A percentile compares a stretch with the other conserved stretches of the same genome.
phyloP scores from a whole-genome alignment of 2,888 invertebrate genomes.

The Leptogaster cylindrica region DNA sequence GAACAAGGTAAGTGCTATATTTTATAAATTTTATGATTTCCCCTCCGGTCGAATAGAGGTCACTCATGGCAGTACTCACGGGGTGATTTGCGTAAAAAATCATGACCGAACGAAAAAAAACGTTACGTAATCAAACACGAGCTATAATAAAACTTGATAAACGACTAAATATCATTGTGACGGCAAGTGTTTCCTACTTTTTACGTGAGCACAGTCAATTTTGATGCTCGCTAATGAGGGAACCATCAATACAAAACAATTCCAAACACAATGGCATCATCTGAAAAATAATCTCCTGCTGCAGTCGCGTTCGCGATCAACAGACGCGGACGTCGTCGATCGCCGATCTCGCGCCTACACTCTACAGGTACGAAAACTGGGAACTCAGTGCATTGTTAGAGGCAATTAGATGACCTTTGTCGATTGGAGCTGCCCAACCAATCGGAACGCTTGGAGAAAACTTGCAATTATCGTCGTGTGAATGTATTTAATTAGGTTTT shows the following conservation, averaged over 20 bases:
- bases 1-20: slow-evolving; percentile 61
- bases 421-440: slow-evolving; percentile 10
- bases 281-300: too few species aligned
- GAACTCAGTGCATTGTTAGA: neutral
- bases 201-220: neutral
- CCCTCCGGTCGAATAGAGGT: slow-evolving; percentile 2
- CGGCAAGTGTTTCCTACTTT: slow-evolving; percentile 9
- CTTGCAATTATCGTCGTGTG: neutral
- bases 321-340: too few species aligned
- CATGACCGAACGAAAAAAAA: neutral
- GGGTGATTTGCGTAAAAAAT: neutral
- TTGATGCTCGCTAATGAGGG: neutral
- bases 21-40: neutral
- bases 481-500: too few species aligned
- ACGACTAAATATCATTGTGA: too few species aligned
- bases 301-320: neutral
- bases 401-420: slow-evolving; percentile 22
- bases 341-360: neutral
- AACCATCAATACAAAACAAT: neutral
- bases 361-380: slow-evolving; percentile 19
- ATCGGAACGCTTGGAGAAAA: slow-evolving; percentile 3
- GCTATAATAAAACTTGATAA: too few species aligned
- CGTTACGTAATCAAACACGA: too few species aligned
- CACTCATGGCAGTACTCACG: neutral
- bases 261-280: neutral